Evolutionary conservation across 2,888 invertebrate species (phyloP).

Genomic region (Pteria penguin): DNA sequence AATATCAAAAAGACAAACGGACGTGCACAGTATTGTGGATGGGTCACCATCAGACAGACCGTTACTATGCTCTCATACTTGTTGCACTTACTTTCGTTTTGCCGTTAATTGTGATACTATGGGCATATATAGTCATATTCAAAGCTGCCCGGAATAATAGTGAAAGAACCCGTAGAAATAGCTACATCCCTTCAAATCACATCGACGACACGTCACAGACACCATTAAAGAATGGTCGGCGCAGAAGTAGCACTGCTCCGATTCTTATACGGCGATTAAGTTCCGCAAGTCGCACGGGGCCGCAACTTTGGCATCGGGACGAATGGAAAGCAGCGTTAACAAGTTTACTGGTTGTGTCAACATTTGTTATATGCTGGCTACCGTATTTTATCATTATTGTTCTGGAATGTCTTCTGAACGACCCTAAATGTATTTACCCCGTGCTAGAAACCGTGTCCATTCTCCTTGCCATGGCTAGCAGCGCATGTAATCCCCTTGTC

Average conservation of each 20-base stretch:
- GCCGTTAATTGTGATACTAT: slow-evolving; percentile 83
- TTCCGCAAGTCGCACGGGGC: slow-evolving; percentile 86
- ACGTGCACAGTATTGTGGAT: slow-evolving; percentile 74
- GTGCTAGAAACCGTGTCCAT: slow-evolving; percentile 80
- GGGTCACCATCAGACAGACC: slow-evolving; percentile 61
- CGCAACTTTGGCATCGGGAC: slow-evolving; percentile 87
- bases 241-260: slow-evolving; percentile 68
- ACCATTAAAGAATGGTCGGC: slow-evolving; percentile 54
- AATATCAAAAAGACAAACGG: slow-evolving; percentile 70
- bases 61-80: slow-evolving; percentile 79
- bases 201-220: slow-evolving; percentile 55
- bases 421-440: slow-evolving; percentile 61
- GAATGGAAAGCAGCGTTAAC: slow-evolving; percentile 94
- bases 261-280: slow-evolving; percentile 84
- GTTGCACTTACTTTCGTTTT: slow-evolving; percentile 81
- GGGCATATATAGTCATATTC: slow-evolving; percentile 85
- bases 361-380: slow-evolving; percentile 84
- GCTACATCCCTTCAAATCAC: slow-evolving; percentile 75
- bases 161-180: slow-evolving; percentile 83
- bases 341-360: slow-evolving; percentile 88
- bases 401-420: slow-evolving; percentile 71
- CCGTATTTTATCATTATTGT: slow-evolving; percentile 80
- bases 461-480: slow-evolving; percentile 83
- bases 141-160: slow-evolving; percentile 88
- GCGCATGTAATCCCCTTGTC: slow-evolving; percentile 86